Base-by-base conservation (phyloP, 2,797 vertebrate species). In the Anguilla marmorata region DNA sequence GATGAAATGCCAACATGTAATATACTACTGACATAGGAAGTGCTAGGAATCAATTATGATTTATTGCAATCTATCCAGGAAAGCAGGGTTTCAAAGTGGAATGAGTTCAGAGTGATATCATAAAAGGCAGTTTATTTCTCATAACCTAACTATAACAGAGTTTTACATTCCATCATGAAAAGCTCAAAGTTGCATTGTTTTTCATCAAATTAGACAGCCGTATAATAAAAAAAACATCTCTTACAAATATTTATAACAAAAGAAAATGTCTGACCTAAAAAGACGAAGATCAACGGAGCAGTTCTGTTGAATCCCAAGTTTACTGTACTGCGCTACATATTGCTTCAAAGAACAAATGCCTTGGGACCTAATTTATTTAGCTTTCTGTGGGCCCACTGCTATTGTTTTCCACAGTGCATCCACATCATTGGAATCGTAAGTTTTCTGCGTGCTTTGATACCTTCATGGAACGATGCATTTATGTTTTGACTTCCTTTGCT, bases 281-380 rank as follows among this genome's bases (percentile, higher is more conserved):
- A 85, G 80, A 52, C 52, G 88, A n/a, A 92, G 86, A 89, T 87
- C 90, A 89, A 86, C 66, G 45, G 56, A 92, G 93, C 94, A 94
- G 92, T 94, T 94, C 94, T 94, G 92, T 94, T 94, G 93, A 91
- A 90, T 93, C 92, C 84, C 60, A 76, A 58, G 84, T 60, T 74
- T 27, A 76, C 37, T 69, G 72, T 79, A 52, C 66, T 58, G 48
- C 52, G 54, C 66, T 60, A 16, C 56, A 54, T 85, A 88, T 92
- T 87, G 92, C 91, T 95, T 95, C 91, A 95, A 95, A 96, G 92
- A 92, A 45, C 85, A 92, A 93, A 85, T 90, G 91, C 94, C 94
- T 92, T 92, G 94, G 93, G 94, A 95, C 91, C 92, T 91, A 93
- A 94, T 95, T 95, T 96, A 92, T 90, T 86, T 88, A 80, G 89